Conservation (phyloP, 2,113 vertebrate genomes). For the Cariama cristata region DNA sequence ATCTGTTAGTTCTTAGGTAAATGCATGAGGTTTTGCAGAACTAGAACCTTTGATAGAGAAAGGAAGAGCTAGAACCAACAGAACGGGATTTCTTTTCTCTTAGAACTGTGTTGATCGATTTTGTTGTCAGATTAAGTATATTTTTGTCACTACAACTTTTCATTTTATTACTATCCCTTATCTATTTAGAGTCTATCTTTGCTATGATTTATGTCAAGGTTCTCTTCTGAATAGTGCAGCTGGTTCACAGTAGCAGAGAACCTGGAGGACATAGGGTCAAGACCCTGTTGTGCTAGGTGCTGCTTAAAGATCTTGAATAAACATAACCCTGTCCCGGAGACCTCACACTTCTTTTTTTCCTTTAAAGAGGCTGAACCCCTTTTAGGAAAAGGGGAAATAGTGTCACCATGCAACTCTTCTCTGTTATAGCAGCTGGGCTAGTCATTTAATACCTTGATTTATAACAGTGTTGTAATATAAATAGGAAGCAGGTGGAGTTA, state of each 20-base stretch:
- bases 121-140: neutral
- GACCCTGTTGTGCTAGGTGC: neutral
- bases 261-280: neutral
- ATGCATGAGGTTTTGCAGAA: neutral
- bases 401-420: neutral
- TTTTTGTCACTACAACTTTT: neutral
- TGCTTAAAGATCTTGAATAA: neutral
- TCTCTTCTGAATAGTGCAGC: neutral
- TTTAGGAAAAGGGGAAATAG: neutral
- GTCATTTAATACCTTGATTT: slow-evolving; percentile 73
- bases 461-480: slow-evolving; percentile 76
- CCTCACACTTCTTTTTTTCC: neutral
- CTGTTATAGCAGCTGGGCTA: neutral
- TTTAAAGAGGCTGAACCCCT: neutral
- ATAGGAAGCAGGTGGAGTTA: slow-evolving; percentile 82
- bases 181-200: neutral
- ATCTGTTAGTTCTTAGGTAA: neutral
- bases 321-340: neutral
- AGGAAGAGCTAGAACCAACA: neutral
- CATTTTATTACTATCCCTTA: neutral
- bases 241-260: neutral
- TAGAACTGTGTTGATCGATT: neutral
- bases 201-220: neutral
- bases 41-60: neutral
- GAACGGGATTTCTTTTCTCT: neutral